Evolutionary conservation across 1,140 invertebrate genomes (phyloP).

Genomic region (Adelges cooleyi): DNA sequence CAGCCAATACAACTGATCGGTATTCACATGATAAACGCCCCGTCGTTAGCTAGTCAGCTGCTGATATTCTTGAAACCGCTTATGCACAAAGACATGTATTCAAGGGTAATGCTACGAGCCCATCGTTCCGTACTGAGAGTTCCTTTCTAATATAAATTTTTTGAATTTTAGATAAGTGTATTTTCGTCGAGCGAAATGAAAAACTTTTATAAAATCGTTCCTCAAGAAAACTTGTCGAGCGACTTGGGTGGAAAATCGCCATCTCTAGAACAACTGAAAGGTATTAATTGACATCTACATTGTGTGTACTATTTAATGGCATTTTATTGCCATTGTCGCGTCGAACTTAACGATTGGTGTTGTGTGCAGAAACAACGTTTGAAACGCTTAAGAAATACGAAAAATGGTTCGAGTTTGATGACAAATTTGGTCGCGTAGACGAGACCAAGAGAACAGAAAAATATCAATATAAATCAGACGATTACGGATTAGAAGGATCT

Average conservation of each 20-base stretch:
- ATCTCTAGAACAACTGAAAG: slow-evolving; percentile 13
- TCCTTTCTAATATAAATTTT: neutral
- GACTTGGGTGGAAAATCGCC: slow-evolving; percentile 28
- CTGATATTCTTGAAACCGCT: slow-evolving; percentile 32
- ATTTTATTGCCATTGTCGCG: neutral
- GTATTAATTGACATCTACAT: too few species aligned
- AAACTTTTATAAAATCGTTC: slow-evolving; percentile 4
- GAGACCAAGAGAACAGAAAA: slow-evolving; percentile 12
- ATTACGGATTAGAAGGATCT: slow-evolving; percentile 18
- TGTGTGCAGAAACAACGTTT: neutral
- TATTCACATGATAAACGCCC: slow-evolving; percentile 30
- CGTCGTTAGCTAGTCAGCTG: slow-evolving; percentile 29
- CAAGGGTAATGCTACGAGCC: slow-evolving; percentile 29
- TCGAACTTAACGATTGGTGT: neutral
- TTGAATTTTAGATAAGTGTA: neutral
- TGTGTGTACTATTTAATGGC: neutral
- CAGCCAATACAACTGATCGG: slow-evolving; percentile 31
- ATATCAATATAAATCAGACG: neutral
- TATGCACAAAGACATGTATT: slow-evolving; percentile 31
- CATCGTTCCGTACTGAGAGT: neutral
- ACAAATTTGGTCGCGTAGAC: slow-evolving; percentile 1
- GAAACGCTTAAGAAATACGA: neutral
- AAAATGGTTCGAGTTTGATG: slow-evolving; percentile 14
- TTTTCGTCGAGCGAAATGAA: neutral
- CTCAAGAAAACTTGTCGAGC: slow-evolving; percentile 21